Conservation (phyloP, 37 sponge, comb jelly and placozoan species). For the Hexactinellida sp. region DNA sequence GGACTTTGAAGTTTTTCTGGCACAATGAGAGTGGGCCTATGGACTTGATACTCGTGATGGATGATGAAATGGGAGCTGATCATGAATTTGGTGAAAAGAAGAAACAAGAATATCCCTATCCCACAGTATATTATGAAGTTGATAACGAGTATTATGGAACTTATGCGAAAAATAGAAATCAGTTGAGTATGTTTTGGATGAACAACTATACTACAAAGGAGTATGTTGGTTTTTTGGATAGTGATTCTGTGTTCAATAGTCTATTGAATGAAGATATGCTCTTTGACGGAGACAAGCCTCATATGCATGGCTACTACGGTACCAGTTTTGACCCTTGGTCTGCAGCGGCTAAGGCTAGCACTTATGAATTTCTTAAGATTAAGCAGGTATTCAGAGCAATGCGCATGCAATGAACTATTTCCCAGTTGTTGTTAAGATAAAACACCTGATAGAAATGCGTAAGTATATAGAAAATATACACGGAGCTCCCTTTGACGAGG, state of each 20-base stretch:
- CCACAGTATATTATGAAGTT: not conserved
- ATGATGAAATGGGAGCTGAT: not conserved
- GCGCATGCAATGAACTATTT: too few relatives aligned
- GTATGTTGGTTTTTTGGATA: not conserved
- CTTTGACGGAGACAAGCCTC: not conserved
- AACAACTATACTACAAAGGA: not conserved
- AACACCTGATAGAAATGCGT: not conserved
- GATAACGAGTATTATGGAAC: not conserved
- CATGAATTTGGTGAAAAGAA: not conserved
- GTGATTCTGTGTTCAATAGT: not conserved
- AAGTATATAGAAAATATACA: not conserved
- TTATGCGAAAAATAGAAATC: not conserved
- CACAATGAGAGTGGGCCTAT: not conserved
- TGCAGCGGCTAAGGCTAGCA: not conserved
- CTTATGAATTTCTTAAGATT: not conserved
- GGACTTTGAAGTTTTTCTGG: not conserved
- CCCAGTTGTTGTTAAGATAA: not conserved
- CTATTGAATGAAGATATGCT: not conserved
- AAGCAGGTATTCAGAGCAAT: not conserved
- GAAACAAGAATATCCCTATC: not conserved
- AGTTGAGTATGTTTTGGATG: not conserved
- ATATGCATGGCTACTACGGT: not conserved
- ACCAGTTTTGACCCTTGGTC: not conserved
- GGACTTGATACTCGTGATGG: not conserved
- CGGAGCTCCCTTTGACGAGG: not conserved